A percentile compares a stretch with the other conserved stretches of the same genome.
These are phyloP conservation scores for Periparus ater DNA, from an alignment of 2,797 vertebrate genomes.

Conservation along the genomic window DNA sequence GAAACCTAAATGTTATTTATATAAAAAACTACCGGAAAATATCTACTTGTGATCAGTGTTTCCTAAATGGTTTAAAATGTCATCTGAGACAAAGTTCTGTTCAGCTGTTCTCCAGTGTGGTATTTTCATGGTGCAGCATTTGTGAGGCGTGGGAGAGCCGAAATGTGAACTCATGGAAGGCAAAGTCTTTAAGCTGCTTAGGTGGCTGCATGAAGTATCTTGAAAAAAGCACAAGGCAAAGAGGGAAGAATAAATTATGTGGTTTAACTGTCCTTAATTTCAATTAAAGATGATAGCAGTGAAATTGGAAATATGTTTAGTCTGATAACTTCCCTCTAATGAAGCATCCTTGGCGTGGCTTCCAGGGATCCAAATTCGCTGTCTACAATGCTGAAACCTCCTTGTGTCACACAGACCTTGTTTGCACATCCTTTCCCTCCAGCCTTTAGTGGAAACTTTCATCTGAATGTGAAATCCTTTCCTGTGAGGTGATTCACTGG, in stretches of 20 bases:
- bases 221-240: neutral
- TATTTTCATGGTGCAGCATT: conserved; percentile 1
- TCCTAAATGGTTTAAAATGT: conserved; percentile 20
- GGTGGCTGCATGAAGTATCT: neutral
- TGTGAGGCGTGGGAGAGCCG: neutral
- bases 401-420: neutral
- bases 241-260: neutral
- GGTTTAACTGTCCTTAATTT: neutral
- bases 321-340: neutral
- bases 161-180: neutral
- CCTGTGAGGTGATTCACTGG: neutral
- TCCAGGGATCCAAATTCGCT: neutral
- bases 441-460: neutral
- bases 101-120: neutral
- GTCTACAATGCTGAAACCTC: neutral
- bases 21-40: neutral
- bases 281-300: neutral
- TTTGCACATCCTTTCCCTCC: neutral
- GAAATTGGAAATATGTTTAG: neutral
- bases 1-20: neutral
- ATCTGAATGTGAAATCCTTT: neutral
- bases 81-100: neutral
- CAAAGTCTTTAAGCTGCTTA: neutral
- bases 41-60: neutral
- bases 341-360: neutral